Base-by-base conservation (phyloP, 2,888 invertebrate genomes). In the Coleophora flavipennella region DNA sequence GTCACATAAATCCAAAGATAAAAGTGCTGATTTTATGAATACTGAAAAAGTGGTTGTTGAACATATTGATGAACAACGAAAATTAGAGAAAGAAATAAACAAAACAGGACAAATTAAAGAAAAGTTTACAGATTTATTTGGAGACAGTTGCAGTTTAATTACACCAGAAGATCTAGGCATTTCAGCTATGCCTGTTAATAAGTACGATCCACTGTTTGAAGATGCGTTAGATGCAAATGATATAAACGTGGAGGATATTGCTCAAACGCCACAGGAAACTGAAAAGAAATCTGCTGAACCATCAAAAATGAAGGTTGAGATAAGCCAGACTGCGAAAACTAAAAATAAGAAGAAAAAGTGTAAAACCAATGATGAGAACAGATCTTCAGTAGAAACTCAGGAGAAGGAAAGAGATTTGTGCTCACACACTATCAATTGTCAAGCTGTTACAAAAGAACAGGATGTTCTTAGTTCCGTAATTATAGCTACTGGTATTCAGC, bases 121-220 rank as follows among this genome's bases (percentile, higher is more conserved):
- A 20, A 79, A 73, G 50, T 76, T 81, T 43, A 57, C 51, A 41
- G 81, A 80, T 41, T 53, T 81, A 4, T 83, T 81, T 57, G 83
- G 80, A 29, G 83, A 84, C 29, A 77, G 70, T 48, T 70, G 55
- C 42, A 83, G 83, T 63, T 57, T 84, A 44, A 77, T 84, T 51
- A 75, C 71, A 26, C 81, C 78, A 8, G 80, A 78, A 50, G 83
- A 84, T 53, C 63, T 84, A 48, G 77, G 75, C 36, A 51, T 78
- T 44, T 34, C 11, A 13, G 32, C 32, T 6, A 3, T 32, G 2
- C 32, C 29, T 10, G 29, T n/a, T 29, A 49, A 46, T 25, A 56
- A 57, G 45, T 74, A 64, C 53, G 45, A 53, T 10, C 63, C 67
- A 0, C 53, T 73, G 11, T 69, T 64, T 56, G 79, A 80, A 50